phyloP scores from a whole-genome alignment of 2,797 vertebrate species.

The Cyclura pinguis region DNA sequence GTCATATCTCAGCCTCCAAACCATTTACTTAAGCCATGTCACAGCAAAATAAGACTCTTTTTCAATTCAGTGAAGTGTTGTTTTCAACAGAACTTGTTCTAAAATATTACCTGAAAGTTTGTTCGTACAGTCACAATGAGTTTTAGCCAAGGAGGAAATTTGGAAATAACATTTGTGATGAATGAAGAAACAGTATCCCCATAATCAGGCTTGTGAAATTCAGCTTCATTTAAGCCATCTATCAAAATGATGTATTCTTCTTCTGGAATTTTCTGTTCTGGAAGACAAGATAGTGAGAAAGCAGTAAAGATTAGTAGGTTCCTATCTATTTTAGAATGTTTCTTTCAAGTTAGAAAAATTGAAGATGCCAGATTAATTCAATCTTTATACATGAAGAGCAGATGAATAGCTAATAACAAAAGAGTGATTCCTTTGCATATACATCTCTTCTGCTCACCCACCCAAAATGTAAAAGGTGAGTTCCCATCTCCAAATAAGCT shows the following conservation, averaged over 20 bases:
- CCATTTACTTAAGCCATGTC: neutral
- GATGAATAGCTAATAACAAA: neutral
- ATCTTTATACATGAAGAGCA: neutral
- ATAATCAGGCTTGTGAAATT: slow-evolving; percentile 99
- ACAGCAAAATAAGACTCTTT: neutral
- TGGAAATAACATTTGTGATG: slow-evolving; percentile 91
- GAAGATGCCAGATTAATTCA: neutral
- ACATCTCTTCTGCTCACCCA: neutral
- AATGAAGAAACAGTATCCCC: slow-evolving; percentile 97
- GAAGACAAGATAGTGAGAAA: slow-evolving; percentile 63
- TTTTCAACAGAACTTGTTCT: neutral
- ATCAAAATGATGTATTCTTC: slow-evolving; percentile 96
- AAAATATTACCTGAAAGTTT: slow-evolving; percentile 89
- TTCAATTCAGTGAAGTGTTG: neutral
- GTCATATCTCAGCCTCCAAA: neutral
- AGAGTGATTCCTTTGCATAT: neutral
- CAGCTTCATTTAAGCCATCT: slow-evolving; percentile 97
- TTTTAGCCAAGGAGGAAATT: slow-evolving; percentile 95
- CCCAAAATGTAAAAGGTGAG: neutral
- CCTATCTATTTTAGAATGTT: neutral
- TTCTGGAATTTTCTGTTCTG: slow-evolving; percentile 94
- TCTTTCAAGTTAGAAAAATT: neutral
- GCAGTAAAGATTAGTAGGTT: slow-evolving; percentile 50
- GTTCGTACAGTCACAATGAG: slow-evolving; percentile 93
- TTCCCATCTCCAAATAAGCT: neutral